Evolutionary conservation across 2,113 vertebrate genomes (phyloP), one percentile per base, ranked within the genome.

Genomic region (Lipophrys pholis): DNA sequence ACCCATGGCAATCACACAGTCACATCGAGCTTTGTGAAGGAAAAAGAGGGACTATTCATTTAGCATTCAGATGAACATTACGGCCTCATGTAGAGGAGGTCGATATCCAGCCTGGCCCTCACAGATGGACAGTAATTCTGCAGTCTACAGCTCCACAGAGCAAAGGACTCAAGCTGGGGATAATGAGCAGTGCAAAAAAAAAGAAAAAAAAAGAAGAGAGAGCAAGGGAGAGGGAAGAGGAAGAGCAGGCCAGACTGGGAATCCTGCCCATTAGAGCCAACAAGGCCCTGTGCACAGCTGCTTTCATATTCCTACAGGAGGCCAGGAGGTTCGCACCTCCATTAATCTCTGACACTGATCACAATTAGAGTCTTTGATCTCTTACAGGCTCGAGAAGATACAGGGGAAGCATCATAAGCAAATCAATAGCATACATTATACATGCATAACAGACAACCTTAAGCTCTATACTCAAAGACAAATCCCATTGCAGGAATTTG

Each of bases 291-390:
- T 76, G 74, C 87, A 80, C 91, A 85, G 88, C 89, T 91, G 92
- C 81, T 91, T 91, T 80, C 82, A 82, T 76, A 78, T 81, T 87
- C 82, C 85, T 75, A 40, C 69, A 38, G 73, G 70, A 87, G 83
- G 73, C 75, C 60, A 14, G 21, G 64, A 61, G 77, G 80, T 79
- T 83, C 41, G 45, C 80, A 85, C 87, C 88, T 91, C 79, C 88
- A 90, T 92, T 92, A 90, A 93, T 91, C 90, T 91, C 89, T 84
- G 89, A 91, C 90, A 92, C 90, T 73, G 85, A 91, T 91, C 89
- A 91, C 93, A 91, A 89, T 92, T 92, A 93, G 86, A 85, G 67
- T 49, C 62, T 90, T 61, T 90, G 89, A 92, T 92, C 84, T 88
- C 63, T 46, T 67, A 80, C 74, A 74, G 82, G 70, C 61, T 70